phyloP scores from a whole-genome alignment of 2,113 vertebrate genomes.

The Xenopus borealis region DNA sequence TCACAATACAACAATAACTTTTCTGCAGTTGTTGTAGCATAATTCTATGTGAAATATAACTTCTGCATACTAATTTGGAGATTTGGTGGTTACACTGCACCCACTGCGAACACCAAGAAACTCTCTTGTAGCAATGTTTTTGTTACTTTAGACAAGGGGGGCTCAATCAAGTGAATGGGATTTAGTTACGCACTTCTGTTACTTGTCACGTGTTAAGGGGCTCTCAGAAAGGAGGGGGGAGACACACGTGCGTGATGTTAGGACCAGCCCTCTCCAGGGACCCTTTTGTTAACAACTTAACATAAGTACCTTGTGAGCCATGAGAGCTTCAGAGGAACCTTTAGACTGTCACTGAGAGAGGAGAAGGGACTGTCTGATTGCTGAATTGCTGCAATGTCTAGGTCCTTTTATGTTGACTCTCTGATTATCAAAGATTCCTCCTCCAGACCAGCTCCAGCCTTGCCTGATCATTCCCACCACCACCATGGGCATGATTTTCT shows the following conservation, averaged over 20 bases:
- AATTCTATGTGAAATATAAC: too few species aligned
- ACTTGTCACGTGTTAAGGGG: conserved; percentile 86
- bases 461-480: conserved; percentile 70
- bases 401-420: conserved; percentile 97
- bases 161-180: conserved; percentile 62
- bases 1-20: too few species aligned
- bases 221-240: conserved; percentile 79
- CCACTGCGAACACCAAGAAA: conserved; percentile 56
- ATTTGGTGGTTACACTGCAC: too few species aligned
- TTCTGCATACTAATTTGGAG: too few species aligned
- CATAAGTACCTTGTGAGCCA: conserved; percentile 90
- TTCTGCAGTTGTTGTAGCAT: too few species aligned
- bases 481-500: conserved; percentile 86
- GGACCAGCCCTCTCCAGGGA: conserved; percentile 93
- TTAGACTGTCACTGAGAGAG: conserved; percentile 20
- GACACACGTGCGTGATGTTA: conserved; percentile 87
- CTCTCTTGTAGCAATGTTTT: conserved; percentile 53
- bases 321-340: conserved; percentile 55
- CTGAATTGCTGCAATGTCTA: conserved; percentile 73
- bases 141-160: conserved; percentile 53
- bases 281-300: conserved; percentile 91
- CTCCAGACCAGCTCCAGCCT: conserved; percentile 64
- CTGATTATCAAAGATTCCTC: conserved; percentile 95
- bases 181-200: conserved; percentile 58
- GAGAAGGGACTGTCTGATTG: conserved; percentile 13